Evolutionary conservation across 2,797 vertebrate genomes (phyloP).

Genomic region (Sebastolobus altivelis): DNA sequence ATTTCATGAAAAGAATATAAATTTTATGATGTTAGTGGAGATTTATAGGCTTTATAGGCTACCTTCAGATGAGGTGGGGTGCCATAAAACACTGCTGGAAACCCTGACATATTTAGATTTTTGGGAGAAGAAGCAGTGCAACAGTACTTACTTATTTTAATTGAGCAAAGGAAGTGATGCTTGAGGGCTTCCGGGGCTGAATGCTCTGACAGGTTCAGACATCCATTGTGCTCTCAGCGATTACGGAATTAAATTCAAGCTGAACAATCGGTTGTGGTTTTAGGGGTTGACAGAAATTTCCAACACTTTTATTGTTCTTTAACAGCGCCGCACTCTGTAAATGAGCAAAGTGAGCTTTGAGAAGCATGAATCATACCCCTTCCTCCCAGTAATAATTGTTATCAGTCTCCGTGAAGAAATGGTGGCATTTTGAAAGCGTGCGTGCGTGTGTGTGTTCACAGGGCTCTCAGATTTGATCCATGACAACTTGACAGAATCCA

Average conservation of each 20-base stretch:
- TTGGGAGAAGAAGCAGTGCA: not conserved
- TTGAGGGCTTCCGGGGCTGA: constrained; percentile 6
- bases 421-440: constrained; percentile 32
- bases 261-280: constrained; percentile 5
- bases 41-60: not conserved
- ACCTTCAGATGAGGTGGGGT: not conserved
- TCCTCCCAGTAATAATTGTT: constrained; percentile 15
- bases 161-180: not conserved
- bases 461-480: constrained; percentile 93
- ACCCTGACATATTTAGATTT: not conserved
- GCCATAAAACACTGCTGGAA: not conserved
- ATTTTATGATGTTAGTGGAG: not conserved
- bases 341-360: constrained; percentile 17
- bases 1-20: not conserved
- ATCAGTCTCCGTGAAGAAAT: constrained; percentile 15
- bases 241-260: constrained; percentile 19
- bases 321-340: constrained; percentile 5
- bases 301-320: constrained; percentile 23
- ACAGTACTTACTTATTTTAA: not conserved
- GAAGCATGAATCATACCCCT: constrained; percentile 1
- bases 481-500: constrained; percentile 98
- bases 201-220: constrained; percentile 16
- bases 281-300: constrained; percentile 11
- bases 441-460: constrained; percentile 61
- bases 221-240: constrained; percentile 15